Percentiles rank a stretch among this genome's conserved stretches.
Evolutionary conservation across 2,797 vertebrate species (phyloP).

Genomic region (Nasua narica): DNA sequence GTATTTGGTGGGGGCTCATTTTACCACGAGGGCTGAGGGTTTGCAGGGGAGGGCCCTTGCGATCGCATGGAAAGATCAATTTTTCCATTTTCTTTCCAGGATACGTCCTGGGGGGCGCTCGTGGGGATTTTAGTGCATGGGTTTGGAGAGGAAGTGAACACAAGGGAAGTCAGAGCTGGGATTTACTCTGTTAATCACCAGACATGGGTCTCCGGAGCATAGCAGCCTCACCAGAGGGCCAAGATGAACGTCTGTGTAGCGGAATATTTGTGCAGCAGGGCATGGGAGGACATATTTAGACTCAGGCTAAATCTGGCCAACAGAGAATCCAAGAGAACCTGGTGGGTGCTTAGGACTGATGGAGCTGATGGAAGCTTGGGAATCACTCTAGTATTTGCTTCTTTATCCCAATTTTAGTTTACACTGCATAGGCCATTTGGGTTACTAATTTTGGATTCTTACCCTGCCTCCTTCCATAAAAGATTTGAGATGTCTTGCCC

Average conservation of each 20-base stretch:
- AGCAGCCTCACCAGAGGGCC: fast-evolving
- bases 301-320: not conserved
- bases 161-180: not conserved
- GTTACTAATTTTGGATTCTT: not conserved
- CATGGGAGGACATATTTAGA: not conserved
- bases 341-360: fast-evolving
- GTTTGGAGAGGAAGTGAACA: not conserved
- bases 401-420: not conserved
- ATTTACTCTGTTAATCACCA: not conserved
- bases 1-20: not conserved
- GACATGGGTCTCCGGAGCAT: not conserved
- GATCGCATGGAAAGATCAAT: not conserved
- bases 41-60: not conserved
- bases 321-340: not conserved
- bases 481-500: not conserved
- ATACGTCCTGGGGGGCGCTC: not conserved
- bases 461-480: not conserved
- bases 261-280: not conserved
- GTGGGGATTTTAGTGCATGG: fast-evolving
- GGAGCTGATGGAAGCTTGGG: not conserved
- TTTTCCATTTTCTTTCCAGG: not conserved
- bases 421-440: not conserved
- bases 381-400: not conserved
- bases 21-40: not conserved
- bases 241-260: fast-evolving